phyloP scores from a whole-genome alignment of 2,888 invertebrate species.

The Perithous albicinctus region DNA sequence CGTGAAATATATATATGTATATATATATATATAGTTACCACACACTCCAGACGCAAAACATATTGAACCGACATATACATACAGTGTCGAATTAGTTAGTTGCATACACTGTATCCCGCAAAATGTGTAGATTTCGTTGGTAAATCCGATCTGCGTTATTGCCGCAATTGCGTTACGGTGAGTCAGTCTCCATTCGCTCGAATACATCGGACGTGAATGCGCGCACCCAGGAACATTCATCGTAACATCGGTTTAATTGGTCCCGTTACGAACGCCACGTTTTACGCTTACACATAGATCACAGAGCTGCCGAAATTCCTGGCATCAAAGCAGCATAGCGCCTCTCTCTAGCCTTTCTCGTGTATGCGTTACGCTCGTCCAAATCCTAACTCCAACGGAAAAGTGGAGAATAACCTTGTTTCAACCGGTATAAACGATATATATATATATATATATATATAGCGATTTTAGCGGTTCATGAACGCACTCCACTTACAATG shows the following conservation, averaged over 20 bases:
- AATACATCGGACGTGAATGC: slow-evolving; percentile 3
- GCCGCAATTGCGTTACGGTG: slow-evolving; percentile 5
- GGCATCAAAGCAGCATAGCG: slow-evolving; percentile 9
- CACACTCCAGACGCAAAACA: slow-evolving; percentile 1
- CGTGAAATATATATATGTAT: no score
- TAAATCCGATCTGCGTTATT: slow-evolving; percentile 15
- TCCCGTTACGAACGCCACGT: slow-evolving; percentile 15
- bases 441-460: no score
- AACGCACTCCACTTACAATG: no score
- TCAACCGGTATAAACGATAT: no score
- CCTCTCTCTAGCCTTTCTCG: no score
- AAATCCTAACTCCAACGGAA: no score
- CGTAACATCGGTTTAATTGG: slow-evolving; percentile 33
- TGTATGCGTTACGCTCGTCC: no score
- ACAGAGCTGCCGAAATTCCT: slow-evolving; percentile 15
- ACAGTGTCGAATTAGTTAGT: slow-evolving; percentile 3
- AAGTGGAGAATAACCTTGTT: no score
- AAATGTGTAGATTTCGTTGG: slow-evolving; percentile 27
- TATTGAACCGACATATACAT: background rate
- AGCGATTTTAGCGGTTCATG: no score
- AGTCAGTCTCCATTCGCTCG: slow-evolving; percentile 21
- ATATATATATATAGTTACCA: no score
- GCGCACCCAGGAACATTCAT: slow-evolving; percentile 7
- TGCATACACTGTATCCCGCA: background rate
- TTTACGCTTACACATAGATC: slow-evolving; percentile 3